A percentile compares a stretch with the other conserved stretches of the same genome.
Evolutionary conservation across 1,140 invertebrate species (phyloP).

Genomic region (Brachionus asplanchnoidis): DNA sequence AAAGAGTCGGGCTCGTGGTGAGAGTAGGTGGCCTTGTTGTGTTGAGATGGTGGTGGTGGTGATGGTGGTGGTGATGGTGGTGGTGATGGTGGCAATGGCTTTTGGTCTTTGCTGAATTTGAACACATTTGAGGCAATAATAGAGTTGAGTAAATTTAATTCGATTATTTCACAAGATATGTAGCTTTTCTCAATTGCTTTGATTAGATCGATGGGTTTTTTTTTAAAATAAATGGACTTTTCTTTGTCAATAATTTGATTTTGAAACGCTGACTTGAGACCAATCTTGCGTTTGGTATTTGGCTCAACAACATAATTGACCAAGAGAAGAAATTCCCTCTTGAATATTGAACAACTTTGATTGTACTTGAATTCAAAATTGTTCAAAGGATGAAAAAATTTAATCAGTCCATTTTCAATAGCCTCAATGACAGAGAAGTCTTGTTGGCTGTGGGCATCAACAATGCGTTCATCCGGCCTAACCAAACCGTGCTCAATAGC

Average conservation of each 20-base stretch:
- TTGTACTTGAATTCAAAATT: slow-evolving; percentile 39
- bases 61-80: not conserved
- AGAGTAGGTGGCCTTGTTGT: too few species aligned
- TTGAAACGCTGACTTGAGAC: not conserved
- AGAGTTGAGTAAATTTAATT: not conserved
- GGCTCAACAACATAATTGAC: slow-evolving; percentile 34
- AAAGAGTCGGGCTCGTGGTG: not conserved
- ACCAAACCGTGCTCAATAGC: not conserved
- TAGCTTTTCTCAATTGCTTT: slow-evolving; percentile 25
- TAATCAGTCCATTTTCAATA: not conserved
- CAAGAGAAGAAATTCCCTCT: not conserved
- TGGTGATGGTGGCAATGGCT: not conserved
- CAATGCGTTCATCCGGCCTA: not conserved
- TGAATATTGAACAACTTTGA: slow-evolving; percentile 33
- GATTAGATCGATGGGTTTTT: not conserved
- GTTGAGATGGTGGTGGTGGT: too few species aligned
- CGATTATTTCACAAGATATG: slow-evolving; percentile 38
- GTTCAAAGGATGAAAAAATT: slow-evolving; percentile 40
- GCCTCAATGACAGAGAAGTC: not conserved
- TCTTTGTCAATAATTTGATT: not conserved
- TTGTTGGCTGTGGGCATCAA: not conserved
- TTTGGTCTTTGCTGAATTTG: not conserved
- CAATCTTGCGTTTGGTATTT: not conserved
- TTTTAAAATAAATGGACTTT: not conserved
- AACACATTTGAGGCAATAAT: slow-evolving; percentile 12